phyloP scores from a whole-genome alignment of 1,140 invertebrate species.

The Littorina saxatilis region DNA sequence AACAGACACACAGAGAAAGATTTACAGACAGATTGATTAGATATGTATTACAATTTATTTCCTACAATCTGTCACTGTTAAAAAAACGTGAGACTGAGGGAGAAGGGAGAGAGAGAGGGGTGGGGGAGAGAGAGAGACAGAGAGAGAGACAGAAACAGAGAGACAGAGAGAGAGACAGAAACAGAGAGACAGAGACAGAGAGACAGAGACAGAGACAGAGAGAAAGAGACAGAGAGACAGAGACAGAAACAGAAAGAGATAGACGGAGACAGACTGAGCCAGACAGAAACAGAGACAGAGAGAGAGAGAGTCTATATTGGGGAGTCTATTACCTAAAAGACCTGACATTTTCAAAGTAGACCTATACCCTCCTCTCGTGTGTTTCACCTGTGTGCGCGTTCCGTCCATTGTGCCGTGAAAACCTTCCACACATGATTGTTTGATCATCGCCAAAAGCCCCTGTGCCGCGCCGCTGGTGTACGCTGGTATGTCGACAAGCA shows the following conservation, averaged over 20 bases:
- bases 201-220: not conserved
- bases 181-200: not conserved
- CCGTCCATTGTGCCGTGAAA: no score
- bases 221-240: not conserved
- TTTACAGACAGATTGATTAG: no score
- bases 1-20: no score
- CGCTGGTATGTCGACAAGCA: not conserved
- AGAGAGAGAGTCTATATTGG: not conserved
- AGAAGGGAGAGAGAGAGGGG: not conserved
- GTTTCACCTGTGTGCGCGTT: not conserved
- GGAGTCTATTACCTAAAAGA: no score
- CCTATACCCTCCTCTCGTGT: no score
- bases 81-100: not conserved
- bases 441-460: not conserved
- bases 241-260: no score
- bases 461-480: not conserved
- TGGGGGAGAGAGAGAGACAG: not conserved
- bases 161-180: not conserved
- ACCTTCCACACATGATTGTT: no score
- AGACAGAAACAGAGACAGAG: not conserved
- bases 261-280: not conserved
- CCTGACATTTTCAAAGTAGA: no score
- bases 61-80: no score
- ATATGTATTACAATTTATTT: no score
- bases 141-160: not conserved